Percentiles rank a stretch among this genome's conserved stretches.
phyloP scores from a whole-genome alignment of 2,888 invertebrate genomes.

The Taphrorychus bicolor region DNA sequence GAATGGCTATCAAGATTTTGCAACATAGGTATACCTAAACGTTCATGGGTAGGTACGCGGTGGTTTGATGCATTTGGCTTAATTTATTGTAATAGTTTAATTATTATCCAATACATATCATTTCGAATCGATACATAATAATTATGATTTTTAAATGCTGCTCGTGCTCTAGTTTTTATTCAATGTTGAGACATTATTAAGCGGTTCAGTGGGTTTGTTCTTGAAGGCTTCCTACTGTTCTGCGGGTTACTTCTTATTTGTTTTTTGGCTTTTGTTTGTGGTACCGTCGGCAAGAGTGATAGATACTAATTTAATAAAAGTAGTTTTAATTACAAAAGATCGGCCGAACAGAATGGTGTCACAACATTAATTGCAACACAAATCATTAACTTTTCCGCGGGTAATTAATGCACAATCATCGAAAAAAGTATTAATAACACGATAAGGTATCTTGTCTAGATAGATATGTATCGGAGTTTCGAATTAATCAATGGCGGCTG shows the following conservation, averaged over 20 bases:
- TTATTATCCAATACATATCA: neutral
- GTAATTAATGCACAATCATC: slow-evolving; percentile 11
- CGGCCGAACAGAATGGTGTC: too few relatives aligned
- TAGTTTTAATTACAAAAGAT: too few relatives aligned
- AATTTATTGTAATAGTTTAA: neutral
- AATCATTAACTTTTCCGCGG: neutral
- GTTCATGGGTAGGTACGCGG: too few relatives aligned
- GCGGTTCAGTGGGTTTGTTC: neutral
- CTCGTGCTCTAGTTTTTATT: neutral
- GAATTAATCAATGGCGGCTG: slow-evolving; percentile 1
- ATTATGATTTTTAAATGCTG: neutral
- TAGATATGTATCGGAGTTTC: neutral
- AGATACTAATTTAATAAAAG: too few relatives aligned
- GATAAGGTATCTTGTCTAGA: neutral
- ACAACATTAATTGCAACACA: neutral
- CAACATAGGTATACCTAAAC: neutral
- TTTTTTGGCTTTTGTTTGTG: too few relatives aligned
- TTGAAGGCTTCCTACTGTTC: neutral
- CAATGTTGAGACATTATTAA: neutral
- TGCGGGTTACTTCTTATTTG: too few relatives aligned
- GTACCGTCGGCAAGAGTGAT: too few relatives aligned
- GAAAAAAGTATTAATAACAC: slow-evolving; percentile 9
- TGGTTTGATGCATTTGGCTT: neutral
- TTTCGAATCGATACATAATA: neutral
- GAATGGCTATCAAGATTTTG: slow-evolving; percentile 1